Evolutionary conservation across 2,113 vertebrate genomes (phyloP), one percentile per base, ranked within the genome.

Genomic region (Lepidothrix coronata): DNA sequence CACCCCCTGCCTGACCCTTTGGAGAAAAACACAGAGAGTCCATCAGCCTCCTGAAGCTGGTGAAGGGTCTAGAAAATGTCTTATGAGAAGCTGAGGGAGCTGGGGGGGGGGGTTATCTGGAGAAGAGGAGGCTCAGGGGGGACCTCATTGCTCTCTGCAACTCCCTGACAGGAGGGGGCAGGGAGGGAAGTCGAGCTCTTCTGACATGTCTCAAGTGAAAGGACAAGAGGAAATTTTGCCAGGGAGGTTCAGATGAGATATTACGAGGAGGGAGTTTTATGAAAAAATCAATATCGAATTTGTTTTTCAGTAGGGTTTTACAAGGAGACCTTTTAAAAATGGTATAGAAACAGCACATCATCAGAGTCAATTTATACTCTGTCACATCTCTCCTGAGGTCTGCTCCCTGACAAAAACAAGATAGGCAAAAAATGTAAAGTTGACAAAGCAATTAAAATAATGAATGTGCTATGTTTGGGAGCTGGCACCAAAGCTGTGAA

Each of bases 211-310:
- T 13, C 61, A 30, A 30, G 37, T 12, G 18, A 63, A 41, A 41
- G 61, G 12, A 41, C 12, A 5, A 63, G 61, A 63, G 39, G 17
- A 25, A 62, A 41, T 63, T 41, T 28, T 41, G 37, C 27, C 37
- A 41, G 37, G 27, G 61, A 63, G 18, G 37, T 41, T 63, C 61
- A 63, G 37, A 30, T 20, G 28, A 13, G 37, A 41, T 18, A 39
- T 62, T 62, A 62, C 30, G 61, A 85, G 66, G 41, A 25, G 49
- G 63, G 33, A 71, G 21, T 84, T 85, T 85, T 83, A 89, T 73
- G 57, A 88, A 73, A 85, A 96, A 94, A 89, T 93, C 74, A 85
- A 84, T 95, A 93, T 52, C 23, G 66, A 88, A 93, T 91, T 85
- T 89, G 54, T 79, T 96, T 94, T 55, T 39, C 39, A 77, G 81